These are phyloP conservation scores for Marronus borbonicus DNA, from an alignment of 2,888 invertebrate species.

Conservation along the genomic window DNA sequence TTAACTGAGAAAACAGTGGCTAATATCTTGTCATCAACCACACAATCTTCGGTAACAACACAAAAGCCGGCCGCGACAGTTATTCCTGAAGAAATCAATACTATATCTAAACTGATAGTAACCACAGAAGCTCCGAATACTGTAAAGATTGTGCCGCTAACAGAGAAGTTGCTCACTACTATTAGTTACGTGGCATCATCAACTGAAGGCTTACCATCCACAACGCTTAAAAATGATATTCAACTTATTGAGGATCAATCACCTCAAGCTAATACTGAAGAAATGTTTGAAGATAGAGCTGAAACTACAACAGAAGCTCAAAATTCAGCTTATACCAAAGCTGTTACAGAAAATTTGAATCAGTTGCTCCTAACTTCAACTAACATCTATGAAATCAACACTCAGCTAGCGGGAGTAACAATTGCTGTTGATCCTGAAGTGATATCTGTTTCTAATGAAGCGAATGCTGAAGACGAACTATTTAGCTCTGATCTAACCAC, in stretches of 20 bases:
- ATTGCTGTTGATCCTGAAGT: constrained; percentile 36
- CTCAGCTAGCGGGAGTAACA: constrained; percentile 58
- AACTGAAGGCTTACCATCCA: neutral
- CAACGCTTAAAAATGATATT: neutral
- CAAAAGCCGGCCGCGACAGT: neutral
- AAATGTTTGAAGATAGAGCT: neutral
- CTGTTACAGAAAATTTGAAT: constrained; percentile 61
- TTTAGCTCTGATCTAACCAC: constrained; percentile 29
- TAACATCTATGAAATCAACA: constrained; percentile 66
- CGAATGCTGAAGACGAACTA: constrained; percentile 22
- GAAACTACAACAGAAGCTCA: constrained; percentile 8
- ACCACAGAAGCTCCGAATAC: constrained; percentile 25
- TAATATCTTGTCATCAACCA: constrained; percentile 35
- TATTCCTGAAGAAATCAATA: constrained; percentile 30
- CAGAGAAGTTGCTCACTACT: constrained; percentile 29
- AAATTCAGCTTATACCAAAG: constrained; percentile 32
- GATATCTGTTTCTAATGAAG: constrained; percentile 48
- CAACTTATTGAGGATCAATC: neutral
- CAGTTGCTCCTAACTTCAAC: constrained; percentile 64
- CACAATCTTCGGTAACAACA: constrained; percentile 16
- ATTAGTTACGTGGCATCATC: constrained; percentile 11
- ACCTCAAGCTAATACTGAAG: neutral
- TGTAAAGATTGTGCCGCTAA: constrained; percentile 18
- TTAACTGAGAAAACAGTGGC: constrained; percentile 41
- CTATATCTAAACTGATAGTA: constrained; percentile 33